A percentile compares a stretch with the other conserved stretches of the same genome.
Evolutionary conservation across 2,888 invertebrate genomes (phyloP).

Genomic region (Melikaiella ostensackeni): DNA sequence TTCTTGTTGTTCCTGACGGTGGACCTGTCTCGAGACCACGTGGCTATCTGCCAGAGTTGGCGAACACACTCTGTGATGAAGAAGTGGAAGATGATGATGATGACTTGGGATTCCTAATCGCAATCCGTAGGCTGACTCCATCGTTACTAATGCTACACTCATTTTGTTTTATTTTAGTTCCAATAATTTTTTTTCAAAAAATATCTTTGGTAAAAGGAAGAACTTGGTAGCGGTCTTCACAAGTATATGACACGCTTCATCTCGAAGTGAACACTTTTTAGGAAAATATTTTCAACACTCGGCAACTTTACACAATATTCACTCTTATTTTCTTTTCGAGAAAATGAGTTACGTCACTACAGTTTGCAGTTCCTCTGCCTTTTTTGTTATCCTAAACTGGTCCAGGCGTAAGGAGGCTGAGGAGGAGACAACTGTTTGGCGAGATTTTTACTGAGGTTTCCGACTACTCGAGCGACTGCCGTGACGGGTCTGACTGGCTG

Average conservation of each 20-base stretch:
- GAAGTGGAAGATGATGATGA: slow-evolving; percentile 60
- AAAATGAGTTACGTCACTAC: background rate
- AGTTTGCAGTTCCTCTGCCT: background rate
- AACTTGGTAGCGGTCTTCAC: background rate
- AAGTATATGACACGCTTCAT: background rate
- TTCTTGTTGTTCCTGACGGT: slow-evolving; percentile 45
- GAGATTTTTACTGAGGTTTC: slow-evolving; percentile 70
- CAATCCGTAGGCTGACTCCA: slow-evolving; percentile 70
- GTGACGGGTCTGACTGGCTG: slow-evolving; percentile 77
- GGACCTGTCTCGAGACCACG: slow-evolving; percentile 39
- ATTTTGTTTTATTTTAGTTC: slow-evolving; percentile 51
- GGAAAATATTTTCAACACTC: background rate
- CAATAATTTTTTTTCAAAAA: background rate
- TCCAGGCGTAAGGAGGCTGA: slow-evolving; percentile 23
- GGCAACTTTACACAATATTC: slow-evolving; percentile 1
- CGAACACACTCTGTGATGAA: slow-evolving; percentile 53
- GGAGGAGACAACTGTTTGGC: slow-evolving; percentile 42
- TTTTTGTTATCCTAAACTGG: slow-evolving; percentile 21
- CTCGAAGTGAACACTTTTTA: background rate
- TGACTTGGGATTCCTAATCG: slow-evolving; percentile 62
- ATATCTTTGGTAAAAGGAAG: background rate
- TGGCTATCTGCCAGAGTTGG: slow-evolving; percentile 46
- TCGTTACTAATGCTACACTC: slow-evolving; percentile 71
- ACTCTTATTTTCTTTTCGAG: background rate
- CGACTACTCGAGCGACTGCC: slow-evolving; percentile 75